phyloP scores from a whole-genome alignment of 2,113 vertebrate genomes.

The Thymallus thymallus region DNA sequence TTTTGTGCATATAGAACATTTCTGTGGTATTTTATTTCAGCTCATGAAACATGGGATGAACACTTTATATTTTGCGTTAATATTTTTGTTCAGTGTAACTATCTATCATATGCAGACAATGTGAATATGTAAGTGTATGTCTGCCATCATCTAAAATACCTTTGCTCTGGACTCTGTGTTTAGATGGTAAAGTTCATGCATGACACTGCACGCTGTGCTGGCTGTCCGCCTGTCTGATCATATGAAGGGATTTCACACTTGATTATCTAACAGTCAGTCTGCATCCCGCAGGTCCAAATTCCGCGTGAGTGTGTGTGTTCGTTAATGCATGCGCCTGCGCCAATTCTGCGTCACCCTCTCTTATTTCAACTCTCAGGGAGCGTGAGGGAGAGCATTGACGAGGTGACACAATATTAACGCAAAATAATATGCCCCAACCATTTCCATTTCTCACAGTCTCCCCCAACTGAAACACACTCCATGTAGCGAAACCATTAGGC shows the following conservation, averaged over 20 bases:
- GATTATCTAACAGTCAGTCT: conserved; percentile 16
- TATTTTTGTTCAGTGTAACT: too few species aligned
- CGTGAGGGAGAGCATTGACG: too few species aligned
- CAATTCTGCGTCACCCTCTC: not conserved
- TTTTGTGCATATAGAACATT: too few species aligned
- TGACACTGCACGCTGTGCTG: conserved; percentile 27
- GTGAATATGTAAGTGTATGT: not conserved
- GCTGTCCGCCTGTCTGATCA: conserved; percentile 48
- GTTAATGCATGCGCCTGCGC: not conserved
- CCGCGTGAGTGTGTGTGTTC: conserved; percentile 4
- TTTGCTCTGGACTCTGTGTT: conserved; percentile 1
- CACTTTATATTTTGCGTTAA: too few species aligned
- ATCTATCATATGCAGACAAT: not conserved
- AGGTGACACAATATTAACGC: too few species aligned
- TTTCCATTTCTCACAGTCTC: conserved; percentile 15
- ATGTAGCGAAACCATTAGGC: not conserved
- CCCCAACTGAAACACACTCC: not conserved
- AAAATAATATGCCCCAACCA: conserved; percentile 13
- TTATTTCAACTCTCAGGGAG: conserved; percentile 12
- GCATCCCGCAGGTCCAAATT: not conserved
- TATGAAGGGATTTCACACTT: conserved; percentile 34
- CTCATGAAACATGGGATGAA: too few species aligned
- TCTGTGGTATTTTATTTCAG: too few species aligned
- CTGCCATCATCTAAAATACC: not conserved
- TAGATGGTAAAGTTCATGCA: conserved; percentile 33